Conservation (phyloP, 2,113 vertebrate species). For the Psephotus haematonotus region DNA sequence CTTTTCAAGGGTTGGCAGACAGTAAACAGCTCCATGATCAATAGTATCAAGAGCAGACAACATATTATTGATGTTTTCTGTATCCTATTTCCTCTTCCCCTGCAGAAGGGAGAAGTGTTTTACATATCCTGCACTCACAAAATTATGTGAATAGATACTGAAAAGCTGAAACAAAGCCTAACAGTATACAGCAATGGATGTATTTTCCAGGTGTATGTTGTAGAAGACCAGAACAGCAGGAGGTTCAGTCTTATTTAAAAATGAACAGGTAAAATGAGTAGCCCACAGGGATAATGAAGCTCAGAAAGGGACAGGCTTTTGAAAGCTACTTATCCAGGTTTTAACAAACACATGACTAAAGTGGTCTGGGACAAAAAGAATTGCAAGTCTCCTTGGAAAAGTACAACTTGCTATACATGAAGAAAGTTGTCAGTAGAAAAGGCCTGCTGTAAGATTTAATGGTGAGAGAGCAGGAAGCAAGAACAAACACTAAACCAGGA, state of each 20-base stretch:
- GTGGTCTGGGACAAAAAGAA: not conserved
- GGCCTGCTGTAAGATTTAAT: not conserved
- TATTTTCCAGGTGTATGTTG: not conserved
- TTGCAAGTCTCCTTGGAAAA: not conserved
- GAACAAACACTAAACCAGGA: not conserved
- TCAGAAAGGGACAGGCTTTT: not conserved
- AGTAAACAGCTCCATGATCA: not conserved
- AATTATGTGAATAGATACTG: not conserved
- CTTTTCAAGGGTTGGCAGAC: not conserved
- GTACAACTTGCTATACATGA: not conserved
- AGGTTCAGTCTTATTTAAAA: not conserved
- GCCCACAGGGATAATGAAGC: not conserved
- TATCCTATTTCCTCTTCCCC: not conserved
- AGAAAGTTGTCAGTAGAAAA: not conserved
- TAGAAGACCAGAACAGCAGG: not conserved
- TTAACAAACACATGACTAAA: not conserved
- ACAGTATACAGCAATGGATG: not conserved
- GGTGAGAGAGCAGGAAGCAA: not conserved
- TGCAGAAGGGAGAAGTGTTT: fast-evolving
- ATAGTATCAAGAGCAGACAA: not conserved
- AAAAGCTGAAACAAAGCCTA: not conserved
- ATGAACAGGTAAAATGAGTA: not conserved
- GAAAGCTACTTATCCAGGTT: not conserved
- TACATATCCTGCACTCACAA: not conserved
- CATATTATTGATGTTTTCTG: not conserved